Percentiles rank a stretch among this genome's conserved stretches.
These are phyloP conservation scores for Nerophis lumbriciformis DNA, from an alignment of 2,113 vertebrate species.

Conservation along the genomic window DNA sequence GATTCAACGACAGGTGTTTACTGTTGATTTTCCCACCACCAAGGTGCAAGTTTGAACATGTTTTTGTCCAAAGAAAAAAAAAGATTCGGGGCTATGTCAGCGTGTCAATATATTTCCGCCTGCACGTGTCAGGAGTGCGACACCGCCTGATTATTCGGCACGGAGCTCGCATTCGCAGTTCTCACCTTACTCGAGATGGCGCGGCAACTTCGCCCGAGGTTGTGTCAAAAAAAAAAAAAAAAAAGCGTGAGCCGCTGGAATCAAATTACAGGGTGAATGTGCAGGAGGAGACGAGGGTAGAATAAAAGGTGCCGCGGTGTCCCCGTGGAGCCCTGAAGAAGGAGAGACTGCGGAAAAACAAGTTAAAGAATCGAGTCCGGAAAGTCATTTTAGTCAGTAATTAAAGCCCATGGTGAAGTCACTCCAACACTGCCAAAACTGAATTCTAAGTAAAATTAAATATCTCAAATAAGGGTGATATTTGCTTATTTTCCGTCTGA, in stretches of 20 bases:
- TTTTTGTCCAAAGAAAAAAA: conserved; percentile 33
- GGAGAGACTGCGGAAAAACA: conserved; percentile 38
- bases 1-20: too few relatives aligned
- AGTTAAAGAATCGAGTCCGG: conserved; percentile 30
- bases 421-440: conserved; percentile 5
- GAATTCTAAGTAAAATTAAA: too few relatives aligned
- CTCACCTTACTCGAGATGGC: conserved; percentile 3
- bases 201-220: conserved; percentile 25
- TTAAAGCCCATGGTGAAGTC: conserved; percentile 45
- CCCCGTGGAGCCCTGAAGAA: conserved; percentile 33
- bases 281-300: conserved; percentile 10
- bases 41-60: conserved; percentile 10
- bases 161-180: conserved; percentile 3
- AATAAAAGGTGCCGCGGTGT: conserved; percentile 42
- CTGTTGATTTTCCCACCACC: conserved; percentile 29
- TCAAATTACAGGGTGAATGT: conserved; percentile 28
- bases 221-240: conserved; percentile 5
- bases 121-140: conserved; percentile 22
- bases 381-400: conserved; percentile 52
- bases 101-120: conserved; percentile 23
- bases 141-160: conserved; percentile 26
- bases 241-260: conserved; percentile 31
- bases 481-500: too few relatives aligned
- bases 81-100: conserved; percentile 12
- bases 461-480: too few relatives aligned